Percentiles rank a stretch among this genome's conserved stretches.
These are phyloP conservation scores for Thereuonema tuberculata DNA, from an alignment of 1,140 invertebrate genomes.

Conservation along the genomic window DNA sequence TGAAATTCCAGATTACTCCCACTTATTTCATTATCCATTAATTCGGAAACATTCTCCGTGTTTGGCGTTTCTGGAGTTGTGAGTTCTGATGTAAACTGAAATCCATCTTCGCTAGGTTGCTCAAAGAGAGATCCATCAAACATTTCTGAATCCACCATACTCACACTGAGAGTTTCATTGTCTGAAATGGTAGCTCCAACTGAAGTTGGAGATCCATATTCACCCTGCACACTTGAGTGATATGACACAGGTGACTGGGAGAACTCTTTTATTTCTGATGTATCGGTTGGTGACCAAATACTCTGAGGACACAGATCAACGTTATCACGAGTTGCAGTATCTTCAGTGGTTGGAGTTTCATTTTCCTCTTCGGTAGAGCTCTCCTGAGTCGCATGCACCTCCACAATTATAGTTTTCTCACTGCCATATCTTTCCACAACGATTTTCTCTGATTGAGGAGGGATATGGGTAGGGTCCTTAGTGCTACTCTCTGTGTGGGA, in stretches of 20 bases:
- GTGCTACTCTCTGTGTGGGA: background rate
- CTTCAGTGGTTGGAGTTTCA: background rate
- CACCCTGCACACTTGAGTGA: background rate
- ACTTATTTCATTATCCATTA: background rate
- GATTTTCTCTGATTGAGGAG: constrained; percentile 6
- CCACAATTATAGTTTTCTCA: constrained; percentile 19
- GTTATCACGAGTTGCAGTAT: background rate
- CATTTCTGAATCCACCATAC: background rate
- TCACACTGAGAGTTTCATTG: background rate
- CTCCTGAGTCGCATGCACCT: constrained; percentile 20
- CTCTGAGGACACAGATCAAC: no score
- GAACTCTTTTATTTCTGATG: background rate
- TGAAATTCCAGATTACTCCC: background rate
- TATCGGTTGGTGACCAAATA: no score
- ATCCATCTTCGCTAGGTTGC: background rate
- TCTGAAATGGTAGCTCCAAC: background rate
- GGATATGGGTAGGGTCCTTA: no score
- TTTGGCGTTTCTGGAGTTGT: background rate
- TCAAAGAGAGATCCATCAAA: background rate
- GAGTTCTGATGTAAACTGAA: background rate
- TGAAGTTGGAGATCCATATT: background rate
- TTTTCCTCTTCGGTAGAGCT: background rate
- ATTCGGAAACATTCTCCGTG: background rate
- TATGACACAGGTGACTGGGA: background rate
- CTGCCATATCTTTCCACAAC: constrained; percentile 19